These are phyloP conservation scores for Naso thynnoides DNA, from an alignment of 2,797 vertebrate species.

Conservation along the genomic window DNA sequence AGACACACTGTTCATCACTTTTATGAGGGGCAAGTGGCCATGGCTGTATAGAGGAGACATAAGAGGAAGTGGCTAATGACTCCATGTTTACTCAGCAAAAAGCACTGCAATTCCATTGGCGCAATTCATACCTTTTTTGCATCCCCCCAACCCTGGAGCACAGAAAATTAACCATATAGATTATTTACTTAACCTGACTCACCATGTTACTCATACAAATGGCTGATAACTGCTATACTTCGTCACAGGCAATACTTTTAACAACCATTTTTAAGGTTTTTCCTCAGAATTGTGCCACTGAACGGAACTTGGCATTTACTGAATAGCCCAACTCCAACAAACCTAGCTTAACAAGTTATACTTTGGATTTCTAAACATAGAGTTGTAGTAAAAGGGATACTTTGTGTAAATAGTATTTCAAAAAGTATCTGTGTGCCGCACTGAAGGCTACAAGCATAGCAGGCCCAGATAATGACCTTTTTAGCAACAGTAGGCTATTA, in stretches of 20 bases:
- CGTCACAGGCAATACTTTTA: constrained; percentile 5
- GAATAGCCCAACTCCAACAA: not conserved
- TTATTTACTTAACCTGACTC: constrained; percentile 57
- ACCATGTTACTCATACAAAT: constrained; percentile 34
- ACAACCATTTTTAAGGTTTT: constrained; percentile 5
- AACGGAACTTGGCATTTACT: not conserved
- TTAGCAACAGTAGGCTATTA: too few relatives aligned
- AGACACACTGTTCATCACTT: constrained; percentile 74
- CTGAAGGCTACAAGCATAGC: not conserved
- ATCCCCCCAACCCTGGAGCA: constrained; percentile 20
- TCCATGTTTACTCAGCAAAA: constrained; percentile 66
- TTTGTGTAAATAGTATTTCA: too few relatives aligned
- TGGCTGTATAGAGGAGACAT: constrained; percentile 43
- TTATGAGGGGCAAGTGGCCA: constrained; percentile 76
- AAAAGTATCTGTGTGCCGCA: not conserved
- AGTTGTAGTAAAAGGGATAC: not conserved
- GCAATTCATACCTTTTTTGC: constrained; percentile 30
- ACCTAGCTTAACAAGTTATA: not conserved
- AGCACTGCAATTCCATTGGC: constrained; percentile 40
- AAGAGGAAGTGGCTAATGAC: constrained; percentile 72
- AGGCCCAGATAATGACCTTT: not conserved
- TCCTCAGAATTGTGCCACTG: not conserved
- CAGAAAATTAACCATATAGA: constrained; percentile 23
- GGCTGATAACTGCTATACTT: constrained; percentile 13
- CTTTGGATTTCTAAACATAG: not conserved